phyloP scores from a whole-genome alignment of 2,113 vertebrate genomes.

The Eleginops maclovinus region DNA sequence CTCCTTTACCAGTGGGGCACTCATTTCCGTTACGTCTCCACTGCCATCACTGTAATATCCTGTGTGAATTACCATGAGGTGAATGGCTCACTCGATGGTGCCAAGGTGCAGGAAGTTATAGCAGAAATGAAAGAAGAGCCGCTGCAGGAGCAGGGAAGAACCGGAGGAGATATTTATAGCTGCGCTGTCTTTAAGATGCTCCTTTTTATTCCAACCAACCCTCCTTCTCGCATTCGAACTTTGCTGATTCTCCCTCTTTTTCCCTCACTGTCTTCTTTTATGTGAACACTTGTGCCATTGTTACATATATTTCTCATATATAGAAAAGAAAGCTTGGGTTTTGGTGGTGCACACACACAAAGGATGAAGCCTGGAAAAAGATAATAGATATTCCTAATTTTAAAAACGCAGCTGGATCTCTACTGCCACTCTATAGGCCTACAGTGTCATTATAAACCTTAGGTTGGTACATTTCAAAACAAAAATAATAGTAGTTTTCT shows the following conservation, averaged over 20 bases:
- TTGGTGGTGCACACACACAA: not conserved
- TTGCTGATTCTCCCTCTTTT: not conserved
- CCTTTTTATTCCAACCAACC: constrained; percentile 37
- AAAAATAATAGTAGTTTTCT: not conserved
- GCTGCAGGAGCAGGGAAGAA: constrained; percentile 20
- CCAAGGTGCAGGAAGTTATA: not conserved
- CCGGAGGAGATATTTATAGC: constrained; percentile 77
- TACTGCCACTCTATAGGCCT: not conserved
- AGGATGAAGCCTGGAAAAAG: not conserved
- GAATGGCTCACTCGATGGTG: constrained; percentile 32
- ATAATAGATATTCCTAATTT: not conserved
- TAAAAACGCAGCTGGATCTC: not conserved
- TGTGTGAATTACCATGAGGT: constrained; percentile 43
- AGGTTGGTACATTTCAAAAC: not conserved
- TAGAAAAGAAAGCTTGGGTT: constrained; percentile 3
- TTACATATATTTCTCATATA: not conserved
- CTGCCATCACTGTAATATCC: constrained; percentile 58
- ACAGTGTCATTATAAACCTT: not conserved
- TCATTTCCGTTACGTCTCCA: constrained; percentile 52
- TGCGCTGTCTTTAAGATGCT: constrained; percentile 48
- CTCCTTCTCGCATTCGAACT: constrained; percentile 19
- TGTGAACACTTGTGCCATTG: constrained; percentile 19
- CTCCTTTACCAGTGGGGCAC: constrained; percentile 38
- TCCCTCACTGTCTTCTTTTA: constrained; percentile 21
- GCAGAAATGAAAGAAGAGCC: constrained; percentile 18